Evolutionary conservation across 2,797 vertebrate species (phyloP), one percentile per base, ranked within the genome.

Genomic region (Momotus momota): DNA sequence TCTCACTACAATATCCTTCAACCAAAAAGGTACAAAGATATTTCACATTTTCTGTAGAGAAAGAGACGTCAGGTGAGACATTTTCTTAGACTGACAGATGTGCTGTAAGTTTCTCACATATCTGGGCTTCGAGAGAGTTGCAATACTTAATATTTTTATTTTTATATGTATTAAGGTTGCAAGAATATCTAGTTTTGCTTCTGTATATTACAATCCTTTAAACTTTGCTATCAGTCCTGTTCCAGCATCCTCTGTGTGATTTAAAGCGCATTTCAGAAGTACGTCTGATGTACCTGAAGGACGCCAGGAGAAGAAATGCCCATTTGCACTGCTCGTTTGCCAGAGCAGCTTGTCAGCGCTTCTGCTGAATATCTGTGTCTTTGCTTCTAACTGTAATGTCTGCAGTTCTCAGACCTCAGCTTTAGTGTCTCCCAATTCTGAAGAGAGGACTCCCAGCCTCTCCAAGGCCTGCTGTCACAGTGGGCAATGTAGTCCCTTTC

Each of bases 271-370:
- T 67, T 81, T 45, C 45, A 60, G 46, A 86, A 40, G 15, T 46
- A 35, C 6, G 9, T 23, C 43, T 81, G 27, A 33, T 79, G 65
- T 84, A 6, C 31, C 27, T 79, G 25, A 86, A 41, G 26, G 22
- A 4, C 40, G 70, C 15, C 14, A 64, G 64, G 13, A 81, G 46
- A 70, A 81, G 35, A 79, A 95, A 51, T 0, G 3, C 4, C 5
- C 0, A 0, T 64, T 75, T 61, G 20, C 45, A 54, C 5, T 26
- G 27, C 29, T 41, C 4, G 0, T 62, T 46, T 85, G 8, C 26
- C 57, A 70, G 74, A 80, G 29, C 29, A 69, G 23, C 16, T 29
- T 29, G 22, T 48, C 58, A 55, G 25, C 25, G 2, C 12, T 65
- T 26, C 38, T 66, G 40, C n/a, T 73, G 19, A 81, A 54, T 40